Evolutionary conservation across 2,113 vertebrate species (phyloP).

Genomic region (Strix aluco): DNA sequence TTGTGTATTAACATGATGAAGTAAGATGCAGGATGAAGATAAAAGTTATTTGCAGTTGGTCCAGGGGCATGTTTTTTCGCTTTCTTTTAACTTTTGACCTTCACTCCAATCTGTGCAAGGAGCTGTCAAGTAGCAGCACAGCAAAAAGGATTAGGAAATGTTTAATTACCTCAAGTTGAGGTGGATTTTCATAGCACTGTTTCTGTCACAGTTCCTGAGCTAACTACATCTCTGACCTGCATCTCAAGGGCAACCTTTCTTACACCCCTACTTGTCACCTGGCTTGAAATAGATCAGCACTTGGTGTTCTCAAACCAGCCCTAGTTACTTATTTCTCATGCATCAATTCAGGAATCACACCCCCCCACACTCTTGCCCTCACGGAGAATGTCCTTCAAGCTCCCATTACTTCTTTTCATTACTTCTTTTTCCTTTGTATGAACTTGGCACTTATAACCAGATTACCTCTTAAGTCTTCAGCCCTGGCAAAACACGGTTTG

Average conservation of each 20-base stretch:
- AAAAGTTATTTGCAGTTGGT: background rate
- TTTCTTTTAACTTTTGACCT: slow-evolving; percentile 9
- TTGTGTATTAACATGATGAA: slow-evolving; percentile 33
- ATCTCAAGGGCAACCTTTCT: background rate
- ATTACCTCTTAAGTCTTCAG: background rate
- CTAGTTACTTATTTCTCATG: background rate
- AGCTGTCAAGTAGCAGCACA: background rate
- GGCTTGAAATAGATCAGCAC: background rate
- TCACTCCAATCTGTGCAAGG: background rate
- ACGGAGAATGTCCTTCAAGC: background rate
- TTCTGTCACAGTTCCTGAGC: background rate
- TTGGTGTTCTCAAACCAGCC: background rate
- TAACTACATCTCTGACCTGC: background rate
- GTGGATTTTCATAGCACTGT: background rate
- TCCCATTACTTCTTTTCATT: background rate
- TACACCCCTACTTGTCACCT: background rate
- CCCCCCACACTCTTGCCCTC: background rate
- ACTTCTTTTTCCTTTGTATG: background rate
- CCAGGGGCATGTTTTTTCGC: background rate
- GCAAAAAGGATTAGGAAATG: background rate
- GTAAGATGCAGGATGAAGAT: slow-evolving; percentile 36
- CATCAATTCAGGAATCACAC: background rate
- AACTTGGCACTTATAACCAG: background rate
- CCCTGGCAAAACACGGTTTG: background rate
- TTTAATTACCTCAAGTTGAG: background rate